Conservation (phyloP, 2,113 vertebrate species). For the Corvus moneduloides region DNA sequence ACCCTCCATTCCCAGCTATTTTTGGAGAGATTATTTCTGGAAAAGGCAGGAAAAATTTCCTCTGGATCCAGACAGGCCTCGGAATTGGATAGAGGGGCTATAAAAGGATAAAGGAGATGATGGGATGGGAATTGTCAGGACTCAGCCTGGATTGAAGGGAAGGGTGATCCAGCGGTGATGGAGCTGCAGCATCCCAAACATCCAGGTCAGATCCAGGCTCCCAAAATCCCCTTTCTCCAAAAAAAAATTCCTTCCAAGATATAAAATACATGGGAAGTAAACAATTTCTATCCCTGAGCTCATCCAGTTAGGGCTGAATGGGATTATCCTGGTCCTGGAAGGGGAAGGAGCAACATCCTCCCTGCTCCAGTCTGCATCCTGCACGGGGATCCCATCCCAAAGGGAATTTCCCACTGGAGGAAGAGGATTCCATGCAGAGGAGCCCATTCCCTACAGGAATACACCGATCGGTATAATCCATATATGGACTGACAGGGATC, state of each 20-base stretch:
- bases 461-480: too few relatives aligned
- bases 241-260: not conserved
- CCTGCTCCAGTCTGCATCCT: too few relatives aligned
- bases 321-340: not conserved
- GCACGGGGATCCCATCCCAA: rapidly evolving
- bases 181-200: not conserved
- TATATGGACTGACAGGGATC: too few relatives aligned
- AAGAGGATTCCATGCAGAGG: not conserved
- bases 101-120: not conserved
- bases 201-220: not conserved
- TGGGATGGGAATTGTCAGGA: not conserved
- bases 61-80: not conserved
- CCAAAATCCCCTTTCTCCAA: not conserved
- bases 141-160: not conserved
- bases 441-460: not conserved
- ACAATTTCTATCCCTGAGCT: not conserved
- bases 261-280: not conserved
- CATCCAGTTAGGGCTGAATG: too few relatives aligned
- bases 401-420: rapidly evolving
- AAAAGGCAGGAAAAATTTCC: conserved; percentile 1
- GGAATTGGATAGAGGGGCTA: not conserved
- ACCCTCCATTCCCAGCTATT: not conserved
- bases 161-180: not conserved
- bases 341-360: not conserved
- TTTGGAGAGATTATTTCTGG: not conserved